Conservation (phyloP, 2,113 vertebrate species). For the Pluvianellus socialis region DNA sequence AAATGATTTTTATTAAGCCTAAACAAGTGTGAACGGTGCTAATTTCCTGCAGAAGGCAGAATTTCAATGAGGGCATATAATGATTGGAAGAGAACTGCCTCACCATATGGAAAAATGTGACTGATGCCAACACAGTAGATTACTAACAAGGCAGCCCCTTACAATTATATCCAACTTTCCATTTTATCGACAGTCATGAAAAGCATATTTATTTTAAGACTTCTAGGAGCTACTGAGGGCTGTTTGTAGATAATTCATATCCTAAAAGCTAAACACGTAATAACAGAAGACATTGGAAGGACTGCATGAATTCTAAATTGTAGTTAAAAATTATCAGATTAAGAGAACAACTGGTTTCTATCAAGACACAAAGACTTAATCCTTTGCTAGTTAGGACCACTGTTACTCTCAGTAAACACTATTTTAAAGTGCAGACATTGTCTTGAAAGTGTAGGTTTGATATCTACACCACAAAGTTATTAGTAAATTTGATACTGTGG, state of each 20-base stretch:
- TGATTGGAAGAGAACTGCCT: constrained; percentile 70
- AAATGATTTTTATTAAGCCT: constrained; percentile 92
- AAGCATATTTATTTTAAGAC: constrained; percentile 7
- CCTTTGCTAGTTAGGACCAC: background rate
- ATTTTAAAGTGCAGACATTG: background rate
- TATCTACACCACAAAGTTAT: background rate
- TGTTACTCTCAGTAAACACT: background rate
- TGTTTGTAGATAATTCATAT: background rate
- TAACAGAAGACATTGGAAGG: background rate
- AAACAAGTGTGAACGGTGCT: constrained; percentile 85
- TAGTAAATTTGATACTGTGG: background rate
- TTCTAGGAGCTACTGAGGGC: background rate
- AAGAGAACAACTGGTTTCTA: background rate
- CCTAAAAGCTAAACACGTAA: background rate
- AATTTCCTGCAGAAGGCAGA: constrained; percentile 84
- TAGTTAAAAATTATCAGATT: background rate
- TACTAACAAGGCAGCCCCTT: constrained; percentile 52
- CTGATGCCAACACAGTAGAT: constrained; percentile 68
- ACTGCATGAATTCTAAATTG: background rate
- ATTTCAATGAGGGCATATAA: constrained; percentile 75
- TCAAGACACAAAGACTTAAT: background rate
- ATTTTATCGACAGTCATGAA: constrained; percentile 37
- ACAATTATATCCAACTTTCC: background rate
- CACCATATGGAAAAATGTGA: constrained; percentile 74
- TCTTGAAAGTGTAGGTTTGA: background rate